Evolutionary conservation across 2,888 invertebrate genomes (phyloP), one percentile per base, ranked within the genome.

Genomic region (Teleiodes luculella): DNA sequence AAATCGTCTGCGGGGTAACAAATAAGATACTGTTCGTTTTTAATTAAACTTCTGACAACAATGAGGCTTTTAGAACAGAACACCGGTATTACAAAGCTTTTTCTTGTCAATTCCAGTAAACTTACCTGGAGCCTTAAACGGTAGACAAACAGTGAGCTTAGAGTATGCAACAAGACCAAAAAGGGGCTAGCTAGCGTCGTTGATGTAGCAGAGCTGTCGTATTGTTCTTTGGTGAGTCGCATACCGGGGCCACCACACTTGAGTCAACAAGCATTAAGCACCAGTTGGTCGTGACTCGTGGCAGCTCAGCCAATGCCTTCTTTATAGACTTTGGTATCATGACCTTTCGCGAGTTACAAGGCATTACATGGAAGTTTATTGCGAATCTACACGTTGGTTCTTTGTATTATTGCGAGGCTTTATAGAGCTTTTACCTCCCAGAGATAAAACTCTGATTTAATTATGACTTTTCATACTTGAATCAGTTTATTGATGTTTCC

Each of bases 241-340:
- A 56, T 53, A 52, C 56, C 62, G 57, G 57, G 57, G 56, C 52
- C 43, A 43, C 58, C 56, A 63, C 82, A 83, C 79, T 84, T 83
- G 83, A 76, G 72, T 83, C 79, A 83, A 84, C 76, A 83, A 16
- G 18, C 51, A 58, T 2, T 10, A 13, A 43, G 28, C n/a, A 10
- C 43, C 58, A 55, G 62, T 41, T 41, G 39, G 18, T 41, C 24
- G 24, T 24, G 24, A 24, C 24, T 24, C 24, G 59, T 58, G 54
- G 55, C 65, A 58, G 61, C 33, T 6, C 37, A 33, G 65, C 63
- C 53, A 58, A 52, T 55, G 58, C 57, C 66, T 56, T 63, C 64
- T 72, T 67, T 66, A 68, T 63, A 54, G 58, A 60, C 58, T 60
- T 61, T 61, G 57, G 56, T 63, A 59, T 62, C 58, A 61, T 64